Evolutionary conservation across 2,113 vertebrate species (phyloP), one percentile per base, ranked within the genome.

Genomic region (Festucalex cinctus): DNA sequence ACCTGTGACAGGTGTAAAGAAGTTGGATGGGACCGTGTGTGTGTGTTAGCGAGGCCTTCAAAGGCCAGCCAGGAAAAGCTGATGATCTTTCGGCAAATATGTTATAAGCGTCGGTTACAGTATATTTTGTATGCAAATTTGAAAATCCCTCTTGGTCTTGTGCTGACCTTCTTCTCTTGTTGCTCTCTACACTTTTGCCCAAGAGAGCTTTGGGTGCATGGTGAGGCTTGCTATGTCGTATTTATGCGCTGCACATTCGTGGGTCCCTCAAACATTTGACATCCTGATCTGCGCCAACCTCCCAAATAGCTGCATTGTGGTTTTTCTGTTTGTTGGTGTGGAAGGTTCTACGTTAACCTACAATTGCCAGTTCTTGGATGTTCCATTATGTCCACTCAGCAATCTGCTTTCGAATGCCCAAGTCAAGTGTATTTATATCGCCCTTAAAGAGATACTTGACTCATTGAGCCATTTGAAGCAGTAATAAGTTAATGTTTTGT

Each of bases 61-160:
- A 95, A 96, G 93, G 89, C 93, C 93, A 94, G 93, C 93, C 93
- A 94, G 93, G 93, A 44, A 94, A 91, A 94, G 94, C 94, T 96
- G 96, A 94, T 96, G 94, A 95, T 96, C 95, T 96, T 95, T 94
- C 94, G 95, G 95, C 95, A 95, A 95, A 98, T 96, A 96, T 95
- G 94, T 95, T 97, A n/a, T n/a, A 96, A 98, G 94, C 96, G 95
- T 97, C 54, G 3, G 26, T 32, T 97, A 94, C 6, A 41, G 39
- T 41, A 41, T 97, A 94, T 97, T 97, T 95, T 96, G 94, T 94
- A 95, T 95, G 94, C 95, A 96, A 95, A 97, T 95, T 93, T 92
- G 95, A 94, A 94, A 95, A 95, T 96, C 94, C 94, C 94, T 93
- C 94, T 94, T 70, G 73, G 84, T 86, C 81, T 79, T 76, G 83